Base-by-base conservation (phyloP, 2,888 invertebrate genomes). In the Oxystoma pomonae region DNA sequence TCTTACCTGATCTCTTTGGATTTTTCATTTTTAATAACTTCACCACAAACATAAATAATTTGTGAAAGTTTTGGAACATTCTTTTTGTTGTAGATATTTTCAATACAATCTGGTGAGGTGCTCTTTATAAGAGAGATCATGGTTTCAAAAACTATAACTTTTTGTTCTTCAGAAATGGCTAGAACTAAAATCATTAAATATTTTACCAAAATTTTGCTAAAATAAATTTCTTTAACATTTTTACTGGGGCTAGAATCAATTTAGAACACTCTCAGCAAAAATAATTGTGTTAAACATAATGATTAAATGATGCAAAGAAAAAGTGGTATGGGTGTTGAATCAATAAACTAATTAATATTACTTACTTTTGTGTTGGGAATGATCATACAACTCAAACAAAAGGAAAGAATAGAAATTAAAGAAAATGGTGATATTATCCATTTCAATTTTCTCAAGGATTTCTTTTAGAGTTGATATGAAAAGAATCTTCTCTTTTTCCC, bases 21-120 rank as follows among this genome's bases (percentile, higher is more conserved):
- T 74, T 85, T 88, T 75, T 92, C 91, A 49, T 80, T 77, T 74
- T 86, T 86, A 9, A 89, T 87, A 17, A 91, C 79, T 69, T 87
- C 86, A 1, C 89, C 80, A 16, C 87, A 83, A 0, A 87, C 82
- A 70, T 86, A 87, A 56, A 91, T 81, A 58, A 87, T 85, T 73
- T 89, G 87, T 1, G 88, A 87, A 56, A 91, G 73, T 70, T 86
- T 80, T 0, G 86, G 81, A 1, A 85, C 82, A 65, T 87, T 82
- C 59, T 83, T 80, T 64, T 85, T 81, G 19, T 81, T 77, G 69
- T 87, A 89, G 61, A 89, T 79, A 50, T 76, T 69, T 67, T 82
- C 80, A 17, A 87, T 75, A 5, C 86, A 81, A 65, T 85, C 83
- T 0, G 76, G 75, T 2, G 83, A 81, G 20, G 85, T 72, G 58